phyloP scores from a whole-genome alignment of 2,113 vertebrate species.

The Ochotona princeps region DNA sequence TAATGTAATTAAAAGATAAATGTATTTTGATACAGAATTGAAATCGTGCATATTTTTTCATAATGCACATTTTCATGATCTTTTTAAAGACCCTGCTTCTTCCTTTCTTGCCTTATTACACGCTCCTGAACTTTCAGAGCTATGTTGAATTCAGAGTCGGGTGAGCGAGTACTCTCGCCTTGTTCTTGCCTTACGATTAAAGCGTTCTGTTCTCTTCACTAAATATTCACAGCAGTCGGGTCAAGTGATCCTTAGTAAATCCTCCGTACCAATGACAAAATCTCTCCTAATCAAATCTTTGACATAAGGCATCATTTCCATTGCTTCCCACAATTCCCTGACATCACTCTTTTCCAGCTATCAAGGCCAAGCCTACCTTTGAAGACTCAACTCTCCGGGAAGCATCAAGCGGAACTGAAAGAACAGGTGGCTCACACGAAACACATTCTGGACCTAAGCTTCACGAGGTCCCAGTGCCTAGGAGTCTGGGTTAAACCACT shows the following conservation, averaged over 20 bases:
- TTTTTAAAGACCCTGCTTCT: background rate
- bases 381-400: background rate
- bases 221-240: background rate
- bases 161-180: background rate
- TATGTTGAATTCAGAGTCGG: background rate
- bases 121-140: background rate
- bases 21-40: too few species aligned
- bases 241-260: background rate
- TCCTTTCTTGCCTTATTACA: background rate
- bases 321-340: too few species aligned
- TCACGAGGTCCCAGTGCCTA: too few species aligned
- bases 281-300: too few species aligned
- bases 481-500: too few species aligned
- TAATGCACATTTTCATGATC: too few species aligned
- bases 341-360: background rate
- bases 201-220: background rate
- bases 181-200: background rate
- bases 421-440: fast-evolving
- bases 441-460: background rate
- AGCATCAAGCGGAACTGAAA: too few species aligned
- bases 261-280: too few species aligned
- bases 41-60: too few species aligned
- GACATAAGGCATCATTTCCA: too few species aligned
- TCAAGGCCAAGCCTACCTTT: too few species aligned
- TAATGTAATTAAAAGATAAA: too few species aligned